phyloP scores from a whole-genome alignment of 1,140 invertebrate genomes.

The Pseudobourletiella spinata region DNA sequence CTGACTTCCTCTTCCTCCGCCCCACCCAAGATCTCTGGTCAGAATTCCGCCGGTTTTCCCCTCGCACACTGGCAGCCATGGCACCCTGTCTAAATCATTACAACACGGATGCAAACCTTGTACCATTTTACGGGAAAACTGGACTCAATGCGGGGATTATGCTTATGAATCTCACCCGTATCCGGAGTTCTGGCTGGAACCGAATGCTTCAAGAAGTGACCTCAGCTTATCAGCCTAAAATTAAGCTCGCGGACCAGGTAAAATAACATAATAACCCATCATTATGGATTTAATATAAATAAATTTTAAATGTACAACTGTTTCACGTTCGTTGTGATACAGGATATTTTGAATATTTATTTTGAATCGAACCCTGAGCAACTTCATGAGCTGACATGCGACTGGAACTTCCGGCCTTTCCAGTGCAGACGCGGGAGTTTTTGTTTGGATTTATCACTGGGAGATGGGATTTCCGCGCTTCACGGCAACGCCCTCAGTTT shows the following conservation, averaged over 20 bases:
- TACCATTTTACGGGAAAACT: slow-evolving; percentile 27
- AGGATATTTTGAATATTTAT: slow-evolving; percentile 34
- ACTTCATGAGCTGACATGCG: slow-evolving; percentile 20
- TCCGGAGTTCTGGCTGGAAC: slow-evolving; percentile 19
- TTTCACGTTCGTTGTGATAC: background rate
- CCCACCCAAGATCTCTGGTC: slow-evolving; percentile 22
- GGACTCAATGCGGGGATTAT: slow-evolving; percentile 30
- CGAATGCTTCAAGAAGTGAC: slow-evolving; percentile 22
- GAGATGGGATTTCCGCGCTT: slow-evolving; percentile 22
- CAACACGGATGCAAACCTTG: slow-evolving; percentile 9
- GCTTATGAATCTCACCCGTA: slow-evolving; percentile 33
- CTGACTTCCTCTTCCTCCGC: slow-evolving; percentile 30
- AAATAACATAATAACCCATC: background rate
- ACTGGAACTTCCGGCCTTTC: slow-evolving; percentile 31
- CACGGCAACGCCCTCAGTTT: slow-evolving; percentile 34
- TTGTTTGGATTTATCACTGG: slow-evolving; percentile 11
- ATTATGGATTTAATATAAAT: background rate
- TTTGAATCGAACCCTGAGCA: slow-evolving; percentile 27
- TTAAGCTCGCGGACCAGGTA: slow-evolving; percentile 32
- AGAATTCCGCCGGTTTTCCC: slow-evolving; percentile 18
- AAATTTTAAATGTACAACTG: background rate
- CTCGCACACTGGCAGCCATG: slow-evolving; percentile 17
- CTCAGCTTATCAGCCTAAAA: slow-evolving; percentile 19
- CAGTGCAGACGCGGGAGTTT: slow-evolving; percentile 25
- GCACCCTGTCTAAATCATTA: slow-evolving; percentile 32